A percentile compares a stretch with the other conserved stretches of the same genome.
Conservation (phyloP, 2,113 vertebrate genomes). For the Suncus etruscus region DNA sequence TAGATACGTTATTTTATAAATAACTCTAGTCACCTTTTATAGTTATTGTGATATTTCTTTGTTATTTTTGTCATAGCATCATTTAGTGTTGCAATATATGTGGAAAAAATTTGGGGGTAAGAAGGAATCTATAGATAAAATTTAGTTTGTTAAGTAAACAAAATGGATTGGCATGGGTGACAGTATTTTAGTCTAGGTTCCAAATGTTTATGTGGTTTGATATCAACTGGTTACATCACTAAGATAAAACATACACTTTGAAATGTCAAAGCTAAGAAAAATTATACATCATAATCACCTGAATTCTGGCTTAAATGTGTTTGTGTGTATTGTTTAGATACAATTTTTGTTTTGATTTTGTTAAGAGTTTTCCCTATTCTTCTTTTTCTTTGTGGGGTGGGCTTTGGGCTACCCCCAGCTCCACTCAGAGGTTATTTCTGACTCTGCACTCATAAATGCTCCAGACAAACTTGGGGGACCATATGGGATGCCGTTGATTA, state of each 20-base stretch:
- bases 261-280: conserved; percentile 18
- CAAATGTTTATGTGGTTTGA: conserved; percentile 37
- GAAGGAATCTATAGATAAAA: conserved; percentile 51
- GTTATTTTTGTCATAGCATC: conserved; percentile 69
- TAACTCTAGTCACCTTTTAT: conserved; percentile 24
- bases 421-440: too few relatives aligned
- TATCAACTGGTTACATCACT: neutral
- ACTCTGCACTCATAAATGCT: too few relatives aligned
- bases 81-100: neutral
- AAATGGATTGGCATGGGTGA: neutral
- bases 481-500: too few relatives aligned
- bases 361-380: conserved; percentile 59
- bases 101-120: neutral
- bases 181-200: too few relatives aligned
- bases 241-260: conserved; percentile 29
- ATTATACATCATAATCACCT: neutral
- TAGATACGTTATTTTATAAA: conserved; percentile 46
- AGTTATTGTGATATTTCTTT: conserved; percentile 5
- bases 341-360: conserved; percentile 61
- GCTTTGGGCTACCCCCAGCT: too few relatives aligned
- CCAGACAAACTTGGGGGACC: too few relatives aligned
- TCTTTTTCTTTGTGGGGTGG: neutral
- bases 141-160: conserved; percentile 29
- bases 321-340: neutral
- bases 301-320: conserved; percentile 3